Conservation (phyloP, 2,113 vertebrate species). For the Acrocephalus arundinaceus region DNA sequence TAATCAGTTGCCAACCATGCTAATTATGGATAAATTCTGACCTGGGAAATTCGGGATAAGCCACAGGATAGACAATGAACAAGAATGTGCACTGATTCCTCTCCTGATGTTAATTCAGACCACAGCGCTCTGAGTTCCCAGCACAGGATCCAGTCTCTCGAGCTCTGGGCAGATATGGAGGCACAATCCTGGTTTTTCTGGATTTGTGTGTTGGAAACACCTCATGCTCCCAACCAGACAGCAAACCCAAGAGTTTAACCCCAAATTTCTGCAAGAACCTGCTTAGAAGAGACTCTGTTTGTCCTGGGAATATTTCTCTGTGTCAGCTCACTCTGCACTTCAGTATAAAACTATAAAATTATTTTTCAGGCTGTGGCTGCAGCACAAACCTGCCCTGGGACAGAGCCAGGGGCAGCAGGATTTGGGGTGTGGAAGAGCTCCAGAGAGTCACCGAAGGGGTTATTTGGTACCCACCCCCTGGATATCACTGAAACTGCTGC, state of each 20-base stretch:
- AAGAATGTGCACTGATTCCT: background rate
- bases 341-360: background rate
- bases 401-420: background rate
- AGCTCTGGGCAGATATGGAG: background rate
- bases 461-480: background rate
- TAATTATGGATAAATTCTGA: background rate
- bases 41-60: background rate
- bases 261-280: background rate
- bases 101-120: background rate
- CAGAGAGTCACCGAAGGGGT: background rate
- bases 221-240: background rate
- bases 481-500: background rate
- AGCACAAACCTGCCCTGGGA: background rate
- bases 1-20: background rate
- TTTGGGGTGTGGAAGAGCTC: background rate
- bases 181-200: background rate
- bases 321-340: background rate
- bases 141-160: accelerated
- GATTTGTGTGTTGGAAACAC: background rate
- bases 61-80: background rate
- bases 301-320: background rate
- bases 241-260: background rate
- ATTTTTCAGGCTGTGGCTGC: background rate
- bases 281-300: background rate
- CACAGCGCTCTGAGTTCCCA: background rate